Evolutionary conservation across 2,888 invertebrate species (phyloP).

Genomic region (Torymus tubicola): DNA sequence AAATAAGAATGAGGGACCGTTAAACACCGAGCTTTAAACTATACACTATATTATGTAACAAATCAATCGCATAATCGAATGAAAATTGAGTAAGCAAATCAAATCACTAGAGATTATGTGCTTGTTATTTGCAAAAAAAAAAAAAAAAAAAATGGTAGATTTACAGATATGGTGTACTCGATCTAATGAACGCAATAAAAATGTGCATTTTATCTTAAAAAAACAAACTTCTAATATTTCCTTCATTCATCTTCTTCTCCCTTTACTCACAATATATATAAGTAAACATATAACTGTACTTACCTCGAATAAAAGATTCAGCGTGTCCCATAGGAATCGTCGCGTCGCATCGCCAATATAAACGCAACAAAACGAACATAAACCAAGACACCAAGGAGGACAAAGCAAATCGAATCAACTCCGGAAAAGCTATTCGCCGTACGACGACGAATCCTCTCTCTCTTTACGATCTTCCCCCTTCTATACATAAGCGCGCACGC

Average conservation of each 20-base stretch:
- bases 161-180: constrained; percentile 48
- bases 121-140: constrained; percentile 40
- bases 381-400: too few species aligned
- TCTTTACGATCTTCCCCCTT: too few species aligned
- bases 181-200: constrained; percentile 56
- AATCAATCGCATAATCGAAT: constrained; percentile 36
- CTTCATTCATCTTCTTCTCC: neutral
- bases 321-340: too few species aligned
- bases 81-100: constrained; percentile 42
- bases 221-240: neutral
- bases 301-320: neutral
- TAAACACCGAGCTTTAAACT: constrained; percentile 52
- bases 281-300: constrained; percentile 7
- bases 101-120: constrained; percentile 41
- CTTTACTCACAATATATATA: neutral
- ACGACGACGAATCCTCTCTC: too few species aligned
- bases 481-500: too few species aligned
- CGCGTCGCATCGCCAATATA: too few species aligned
- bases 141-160: constrained; percentile 50
- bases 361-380: too few species aligned
- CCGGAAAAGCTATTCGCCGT: too few species aligned
- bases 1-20: constrained; percentile 12
- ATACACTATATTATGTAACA: constrained; percentile 42
- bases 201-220: constrained; percentile 54
- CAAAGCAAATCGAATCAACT: too few species aligned